phyloP scores from a whole-genome alignment of 2,888 invertebrate species.

The Metopia argyrocephala region DNA sequence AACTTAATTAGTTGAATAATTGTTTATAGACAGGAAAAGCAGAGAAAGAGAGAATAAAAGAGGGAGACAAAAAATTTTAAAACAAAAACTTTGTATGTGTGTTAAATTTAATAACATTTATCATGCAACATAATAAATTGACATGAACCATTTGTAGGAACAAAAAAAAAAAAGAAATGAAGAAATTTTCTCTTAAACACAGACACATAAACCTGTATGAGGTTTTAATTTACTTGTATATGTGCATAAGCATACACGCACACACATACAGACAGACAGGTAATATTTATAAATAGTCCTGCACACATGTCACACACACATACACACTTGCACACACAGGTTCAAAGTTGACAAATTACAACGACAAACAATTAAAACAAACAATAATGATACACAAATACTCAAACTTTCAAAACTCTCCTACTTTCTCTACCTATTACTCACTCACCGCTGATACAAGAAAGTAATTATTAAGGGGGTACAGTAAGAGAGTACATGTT shows the following conservation, averaged over 20 bases:
- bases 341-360: conserved; percentile 66
- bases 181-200: conserved; percentile 44
- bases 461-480: background rate
- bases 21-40: conserved; percentile 10
- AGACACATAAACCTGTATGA: background rate
- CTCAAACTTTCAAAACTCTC: conserved; percentile 1
- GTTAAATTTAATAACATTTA: conserved; percentile 59
- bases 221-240: too few relatives aligned
- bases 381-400: conserved; percentile 62
- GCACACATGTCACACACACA: background rate
- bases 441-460: background rate
- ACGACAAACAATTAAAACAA: conserved; percentile 67
- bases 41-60: background rate
- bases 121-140: conserved; percentile 63
- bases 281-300: too few relatives aligned
- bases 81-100: conserved; percentile 11
- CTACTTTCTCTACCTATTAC: too few relatives aligned
- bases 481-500: background rate
- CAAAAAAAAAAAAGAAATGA: too few relatives aligned
- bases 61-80: background rate
- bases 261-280: background rate
- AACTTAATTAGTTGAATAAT: conserved; percentile 49
- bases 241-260: background rate
- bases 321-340: conserved; percentile 19
- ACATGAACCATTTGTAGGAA: conserved; percentile 60